Conservation (phyloP, 2,113 vertebrate genomes). For the Oncorhynchus gorbuscha region DNA sequence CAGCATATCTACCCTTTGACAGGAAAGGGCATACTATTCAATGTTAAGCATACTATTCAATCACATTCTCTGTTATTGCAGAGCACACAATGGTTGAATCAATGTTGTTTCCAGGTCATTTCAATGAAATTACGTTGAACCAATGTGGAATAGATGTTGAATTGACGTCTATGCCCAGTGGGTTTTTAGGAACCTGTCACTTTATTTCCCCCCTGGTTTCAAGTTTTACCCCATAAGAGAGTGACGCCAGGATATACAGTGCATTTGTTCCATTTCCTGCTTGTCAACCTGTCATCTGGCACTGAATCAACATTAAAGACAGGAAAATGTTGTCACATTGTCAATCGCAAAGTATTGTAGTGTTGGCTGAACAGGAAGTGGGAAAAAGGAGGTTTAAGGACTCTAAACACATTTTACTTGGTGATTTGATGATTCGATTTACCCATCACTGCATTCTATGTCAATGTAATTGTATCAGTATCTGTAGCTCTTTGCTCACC, state of each 20-base stretch:
- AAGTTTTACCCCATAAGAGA: slow-evolving; percentile 4
- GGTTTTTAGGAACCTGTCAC: background rate
- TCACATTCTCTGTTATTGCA: background rate
- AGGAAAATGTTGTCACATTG: slow-evolving; percentile 32
- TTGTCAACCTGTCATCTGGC: slow-evolving; percentile 68
- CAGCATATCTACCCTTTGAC: background rate
- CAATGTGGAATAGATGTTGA: no score
- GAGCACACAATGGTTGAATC: no score
- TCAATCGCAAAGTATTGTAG: slow-evolving; percentile 22
- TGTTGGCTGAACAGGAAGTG: background rate
- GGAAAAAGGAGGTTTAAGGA: background rate
- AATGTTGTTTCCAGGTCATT: no score
- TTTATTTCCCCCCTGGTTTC: background rate
- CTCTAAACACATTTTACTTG: background rate
- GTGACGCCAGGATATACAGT: slow-evolving; percentile 47
- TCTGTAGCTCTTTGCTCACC: background rate
- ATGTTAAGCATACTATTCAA: background rate
- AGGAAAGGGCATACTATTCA: background rate
- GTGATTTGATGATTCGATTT: background rate
- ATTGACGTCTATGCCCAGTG: no score
- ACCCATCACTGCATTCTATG: background rate
- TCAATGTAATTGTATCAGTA: background rate
- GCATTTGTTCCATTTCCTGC: slow-evolving; percentile 68
- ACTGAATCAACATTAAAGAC: slow-evolving; percentile 51
- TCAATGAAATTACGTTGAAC: no score